Evolutionary conservation across 2,113 vertebrate genomes (phyloP), one percentile per base, ranked within the genome.

Genomic region (Anguilla rostrata): DNA sequence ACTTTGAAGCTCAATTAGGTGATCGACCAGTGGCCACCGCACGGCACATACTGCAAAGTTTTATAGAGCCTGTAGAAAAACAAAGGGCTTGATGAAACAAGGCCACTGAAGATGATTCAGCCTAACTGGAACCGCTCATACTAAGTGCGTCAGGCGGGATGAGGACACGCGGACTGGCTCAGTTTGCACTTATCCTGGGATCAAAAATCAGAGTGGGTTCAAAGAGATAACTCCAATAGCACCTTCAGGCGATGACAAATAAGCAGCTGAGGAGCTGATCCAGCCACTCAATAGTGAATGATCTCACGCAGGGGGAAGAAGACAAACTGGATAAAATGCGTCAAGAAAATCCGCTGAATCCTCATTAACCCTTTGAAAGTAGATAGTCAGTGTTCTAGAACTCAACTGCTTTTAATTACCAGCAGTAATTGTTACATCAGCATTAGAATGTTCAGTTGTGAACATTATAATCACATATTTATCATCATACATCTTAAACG

Each of bases 1-100:
- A 39, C 84, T 86, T 57, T 81, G 43, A 85, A 53, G 60, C 41
- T 41, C 63, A 84, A 46, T 78, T 80, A 46, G 84, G 83, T 71
- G 80, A 85, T 87, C 75, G 85, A 63, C 87, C 83, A 46, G 56
- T 84, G 18, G 18, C 57, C 46, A 80, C 2, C 75, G 29, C 82
- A 39, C 56, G 84, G 53, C 75, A 66, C 39, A 18, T 60, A 53
- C 29, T n/a, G 34, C 39, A 60, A 22, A 18, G 43, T 57, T 79
- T 63, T 87, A 39, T 34, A 66, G 83, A 39, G 34, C 39, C 60
- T 26, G n/a, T 34, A 34, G 29, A 63, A 75, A 71, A 84, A 29
- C 60, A 29, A 75, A 56, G 29, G 66, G 29, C 49, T 78, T 39
- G 40, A 49, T 11, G 14, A 20, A 18, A 49, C 26, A 20, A 2